Percentiles rank a stretch among this genome's conserved stretches.
Conservation (phyloP, 2,113 vertebrate genomes). For the Dasyprocta punctata region DNA sequence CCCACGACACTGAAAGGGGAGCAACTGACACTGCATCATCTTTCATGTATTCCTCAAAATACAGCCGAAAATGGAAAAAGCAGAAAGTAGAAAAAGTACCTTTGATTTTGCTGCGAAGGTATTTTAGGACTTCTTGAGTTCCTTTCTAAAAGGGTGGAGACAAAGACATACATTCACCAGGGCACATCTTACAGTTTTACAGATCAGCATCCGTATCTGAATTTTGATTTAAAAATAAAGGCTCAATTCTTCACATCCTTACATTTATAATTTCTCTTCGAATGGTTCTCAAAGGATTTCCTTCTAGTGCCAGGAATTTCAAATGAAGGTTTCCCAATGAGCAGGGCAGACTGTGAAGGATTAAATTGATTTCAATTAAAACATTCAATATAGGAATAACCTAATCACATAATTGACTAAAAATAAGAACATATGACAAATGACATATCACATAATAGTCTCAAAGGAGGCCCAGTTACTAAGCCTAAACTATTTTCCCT, state of each 20-base stretch:
- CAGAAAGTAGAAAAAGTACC: conserved; percentile 83
- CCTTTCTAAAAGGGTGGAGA: conserved; percentile 90
- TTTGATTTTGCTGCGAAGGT: conserved; percentile 94
- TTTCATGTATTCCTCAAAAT: not conserved
- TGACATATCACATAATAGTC: not conserved
- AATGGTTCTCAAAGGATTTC: conserved; percentile 95
- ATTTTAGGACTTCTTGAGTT: conserved; percentile 95
- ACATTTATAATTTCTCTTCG: conserved; percentile 95
- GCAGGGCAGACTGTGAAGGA: conserved; percentile 91
- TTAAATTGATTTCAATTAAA: conserved; percentile 55
- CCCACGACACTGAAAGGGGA: not conserved
- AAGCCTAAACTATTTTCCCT: conserved; percentile 36
- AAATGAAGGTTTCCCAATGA: conserved; percentile 92
- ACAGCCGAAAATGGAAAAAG: not conserved
- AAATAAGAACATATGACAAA: conserved; percentile 23
- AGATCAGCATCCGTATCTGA: not conserved
- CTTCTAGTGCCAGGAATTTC: conserved; percentile 93
- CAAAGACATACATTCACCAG: not conserved
- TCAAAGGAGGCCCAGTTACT: not conserved
- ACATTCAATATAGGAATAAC: conserved; percentile 29
- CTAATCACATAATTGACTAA: conserved; percentile 1
- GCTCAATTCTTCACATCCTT: conserved; percentile 70
- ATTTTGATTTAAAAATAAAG: not conserved
- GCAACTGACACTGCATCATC: not conserved
- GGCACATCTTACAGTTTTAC: not conserved